These are phyloP conservation scores for Physocephala rufipes DNA, from an alignment of 2,888 invertebrate species.

Conservation along the genomic window DNA sequence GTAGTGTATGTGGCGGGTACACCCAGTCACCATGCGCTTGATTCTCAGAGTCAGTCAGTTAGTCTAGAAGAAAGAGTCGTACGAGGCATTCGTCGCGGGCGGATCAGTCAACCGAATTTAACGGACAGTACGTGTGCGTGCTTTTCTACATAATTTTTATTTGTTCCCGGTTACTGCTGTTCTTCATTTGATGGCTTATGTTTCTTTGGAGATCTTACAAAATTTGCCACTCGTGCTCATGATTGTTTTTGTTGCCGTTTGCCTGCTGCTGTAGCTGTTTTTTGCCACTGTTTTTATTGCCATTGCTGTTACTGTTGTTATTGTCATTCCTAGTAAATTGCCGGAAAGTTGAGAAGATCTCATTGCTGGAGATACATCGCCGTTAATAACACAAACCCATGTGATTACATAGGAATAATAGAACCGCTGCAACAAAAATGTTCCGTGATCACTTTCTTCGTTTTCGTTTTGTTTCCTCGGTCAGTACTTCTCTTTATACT, in stretches of 20 bases:
- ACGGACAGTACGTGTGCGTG: constrained; percentile 29
- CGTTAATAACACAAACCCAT: constrained; percentile 5
- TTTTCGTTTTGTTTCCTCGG: not conserved
- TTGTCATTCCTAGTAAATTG: constrained; percentile 29
- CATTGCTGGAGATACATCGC: not conserved
- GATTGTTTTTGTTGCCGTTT: constrained; percentile 2
- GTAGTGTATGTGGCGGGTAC: constrained; percentile 55
- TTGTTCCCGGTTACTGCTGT: not conserved
- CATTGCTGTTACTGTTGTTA: constrained; percentile 16
- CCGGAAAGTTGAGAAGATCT: constrained; percentile 27
- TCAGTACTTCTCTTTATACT: too few relatives aligned
- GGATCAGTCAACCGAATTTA: constrained; percentile 11
- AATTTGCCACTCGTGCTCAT: not conserved
- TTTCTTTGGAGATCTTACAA: not conserved
- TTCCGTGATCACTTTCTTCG: not conserved
- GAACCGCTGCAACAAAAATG: not conserved
- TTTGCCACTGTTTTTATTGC: constrained; percentile 1
- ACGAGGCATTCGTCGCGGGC: constrained; percentile 49
- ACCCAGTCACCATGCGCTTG: constrained; percentile 50
- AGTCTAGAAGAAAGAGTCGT: constrained; percentile 63
- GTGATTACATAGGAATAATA: not conserved
- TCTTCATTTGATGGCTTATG: not conserved
- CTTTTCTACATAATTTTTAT: not conserved
- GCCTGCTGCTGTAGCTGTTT: constrained; percentile 15
- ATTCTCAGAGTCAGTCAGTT: constrained; percentile 50